Percentiles rank a stretch among this genome's conserved stretches.
Evolutionary conservation across 2,888 invertebrate genomes (phyloP).

Genomic region (Dynastes hyllus): DNA sequence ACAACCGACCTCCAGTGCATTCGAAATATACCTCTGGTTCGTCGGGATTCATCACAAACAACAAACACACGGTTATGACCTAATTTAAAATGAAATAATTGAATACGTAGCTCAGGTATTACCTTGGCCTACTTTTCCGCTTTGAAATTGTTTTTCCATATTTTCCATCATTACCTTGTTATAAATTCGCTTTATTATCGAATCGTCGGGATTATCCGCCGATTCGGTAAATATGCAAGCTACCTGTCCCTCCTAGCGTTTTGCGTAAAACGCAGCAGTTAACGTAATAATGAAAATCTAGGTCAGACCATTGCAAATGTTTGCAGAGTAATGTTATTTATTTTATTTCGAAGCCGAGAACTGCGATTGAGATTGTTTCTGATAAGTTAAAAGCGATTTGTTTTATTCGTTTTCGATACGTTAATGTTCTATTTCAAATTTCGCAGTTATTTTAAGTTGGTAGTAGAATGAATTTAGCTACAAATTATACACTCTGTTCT

Average conservation of each 20-base stretch:
- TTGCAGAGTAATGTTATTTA: neutral
- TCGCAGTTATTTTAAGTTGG: too few species aligned
- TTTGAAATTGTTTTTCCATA: neutral
- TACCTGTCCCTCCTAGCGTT: neutral
- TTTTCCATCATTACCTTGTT: neutral
- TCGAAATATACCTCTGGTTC: too few species aligned
- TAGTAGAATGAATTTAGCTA: too few species aligned
- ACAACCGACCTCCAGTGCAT: too few species aligned
- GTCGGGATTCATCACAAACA: neutral
- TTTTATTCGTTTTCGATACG: neutral
- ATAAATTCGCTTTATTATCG: neutral
- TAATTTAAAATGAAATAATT: slow-evolving; percentile 4
- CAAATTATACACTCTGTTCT: too few species aligned
- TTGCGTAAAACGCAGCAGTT: neutral
- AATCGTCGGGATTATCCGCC: neutral
- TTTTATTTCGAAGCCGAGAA: neutral
- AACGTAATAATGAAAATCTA: neutral
- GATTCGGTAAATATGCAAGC: neutral
- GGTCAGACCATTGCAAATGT: neutral
- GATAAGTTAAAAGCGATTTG: neutral
- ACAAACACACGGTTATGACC: neutral
- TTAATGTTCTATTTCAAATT: too few species aligned
- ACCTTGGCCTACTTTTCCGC: slow-evolving; percentile 17
- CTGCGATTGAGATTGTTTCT: neutral
- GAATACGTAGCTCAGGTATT: neutral